Conservation (phyloP, 2,888 invertebrate species). For the Dermolepida albohirtum region DNA sequence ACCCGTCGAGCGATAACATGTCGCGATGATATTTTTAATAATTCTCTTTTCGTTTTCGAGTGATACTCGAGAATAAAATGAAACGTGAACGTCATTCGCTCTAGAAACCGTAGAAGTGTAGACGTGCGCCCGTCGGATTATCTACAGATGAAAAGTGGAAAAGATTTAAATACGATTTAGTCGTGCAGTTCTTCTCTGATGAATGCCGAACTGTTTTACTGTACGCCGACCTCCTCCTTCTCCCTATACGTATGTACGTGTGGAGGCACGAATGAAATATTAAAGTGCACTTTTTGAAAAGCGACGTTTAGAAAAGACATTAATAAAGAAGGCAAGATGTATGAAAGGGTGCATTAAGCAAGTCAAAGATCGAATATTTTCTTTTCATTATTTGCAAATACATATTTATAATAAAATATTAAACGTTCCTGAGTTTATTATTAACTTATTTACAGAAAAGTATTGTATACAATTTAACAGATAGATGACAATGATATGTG, state of each 20-base stretch:
- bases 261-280: conserved; percentile 20
- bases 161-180: conserved; percentile 34
- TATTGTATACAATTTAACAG: no score
- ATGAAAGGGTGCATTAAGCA: no score
- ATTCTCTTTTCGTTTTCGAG: conserved; percentile 36
- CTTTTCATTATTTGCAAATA: no score
- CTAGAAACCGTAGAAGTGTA: not conserved
- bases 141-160: conserved; percentile 26
- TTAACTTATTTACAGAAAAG: no score
- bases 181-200: conserved; percentile 22
- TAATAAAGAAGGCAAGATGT: no score
- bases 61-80: conserved; percentile 16
- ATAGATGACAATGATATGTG: no score
- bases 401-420: no score
- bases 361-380: no score
- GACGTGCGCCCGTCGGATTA: conserved; percentile 10
- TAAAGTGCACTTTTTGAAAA: conserved; percentile 17
- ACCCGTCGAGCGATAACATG: conserved; percentile 25
- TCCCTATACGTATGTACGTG: not conserved
- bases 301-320: no score
- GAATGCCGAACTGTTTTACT: conserved; percentile 36
- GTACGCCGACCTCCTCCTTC: no score
- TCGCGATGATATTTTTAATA: conserved; percentile 31
- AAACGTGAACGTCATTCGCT: not conserved
- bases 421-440: no score